phyloP scores from a whole-genome alignment of 2,113 vertebrate genomes.

The Ondatra zibethicus region DNA sequence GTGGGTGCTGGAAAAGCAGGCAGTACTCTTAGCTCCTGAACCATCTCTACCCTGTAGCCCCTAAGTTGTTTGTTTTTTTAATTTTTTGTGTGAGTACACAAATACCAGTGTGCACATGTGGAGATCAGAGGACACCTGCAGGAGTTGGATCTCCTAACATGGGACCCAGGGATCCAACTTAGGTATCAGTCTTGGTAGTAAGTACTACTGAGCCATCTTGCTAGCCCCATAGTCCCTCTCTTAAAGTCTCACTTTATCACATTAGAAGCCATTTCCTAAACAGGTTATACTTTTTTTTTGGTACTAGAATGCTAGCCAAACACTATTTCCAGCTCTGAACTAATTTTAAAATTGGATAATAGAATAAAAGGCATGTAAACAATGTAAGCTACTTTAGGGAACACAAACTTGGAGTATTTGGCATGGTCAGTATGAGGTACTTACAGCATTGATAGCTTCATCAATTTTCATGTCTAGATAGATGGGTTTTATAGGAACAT shows the following conservation, averaged over 20 bases:
- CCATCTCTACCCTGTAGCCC: not conserved
- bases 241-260: not conserved
- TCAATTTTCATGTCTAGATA: not conserved
- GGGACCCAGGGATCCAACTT: not conserved
- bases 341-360: not conserved
- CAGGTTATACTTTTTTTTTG: not conserved
- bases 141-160: not conserved
- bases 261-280: not conserved
- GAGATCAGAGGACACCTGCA: not conserved
- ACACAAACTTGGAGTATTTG: not conserved
- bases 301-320: not conserved
- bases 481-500: not conserved
- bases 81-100: not conserved
- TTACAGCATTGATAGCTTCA: not conserved
- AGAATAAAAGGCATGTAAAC: fast-evolving
- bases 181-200: not conserved
- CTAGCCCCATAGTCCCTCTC: not conserved
- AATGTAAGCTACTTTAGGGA: not conserved
- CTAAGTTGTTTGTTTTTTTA: not conserved
- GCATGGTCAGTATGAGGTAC: not conserved
- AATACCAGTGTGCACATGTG: not conserved
- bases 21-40: not conserved
- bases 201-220: not conserved
- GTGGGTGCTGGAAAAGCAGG: not conserved
- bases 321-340: not conserved